phyloP scores from a whole-genome alignment of 2,888 invertebrate genomes.

The Entomobrya proxima region DNA sequence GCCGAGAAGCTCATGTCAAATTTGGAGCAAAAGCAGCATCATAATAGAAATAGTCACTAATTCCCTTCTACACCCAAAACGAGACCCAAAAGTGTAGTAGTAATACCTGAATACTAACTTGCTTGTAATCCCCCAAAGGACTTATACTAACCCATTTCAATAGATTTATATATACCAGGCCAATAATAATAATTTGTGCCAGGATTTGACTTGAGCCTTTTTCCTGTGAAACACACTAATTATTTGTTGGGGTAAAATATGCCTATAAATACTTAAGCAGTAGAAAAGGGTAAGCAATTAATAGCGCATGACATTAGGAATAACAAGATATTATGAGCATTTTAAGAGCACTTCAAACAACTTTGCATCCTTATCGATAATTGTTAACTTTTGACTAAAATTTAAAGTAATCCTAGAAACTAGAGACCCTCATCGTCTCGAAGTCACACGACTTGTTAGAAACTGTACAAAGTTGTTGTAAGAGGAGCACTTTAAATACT shows the following conservation, averaged over 20 bases:
- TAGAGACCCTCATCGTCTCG: too few species aligned
- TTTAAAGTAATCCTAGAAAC: too few species aligned
- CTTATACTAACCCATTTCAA: constrained; percentile 9
- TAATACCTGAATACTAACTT: not conserved
- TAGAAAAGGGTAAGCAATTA: not conserved
- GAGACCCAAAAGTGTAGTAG: not conserved
- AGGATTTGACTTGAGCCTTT: not conserved
- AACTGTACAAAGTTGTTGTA: too few species aligned
- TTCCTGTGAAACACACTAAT: constrained; percentile 5
- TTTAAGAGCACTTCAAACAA: not conserved
- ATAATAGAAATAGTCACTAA: not conserved
- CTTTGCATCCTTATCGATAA: not conserved
- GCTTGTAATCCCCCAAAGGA: not conserved
- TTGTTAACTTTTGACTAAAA: not conserved
- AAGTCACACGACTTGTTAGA: too few species aligned
- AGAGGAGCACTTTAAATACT: too few species aligned
- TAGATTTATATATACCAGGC: not conserved
- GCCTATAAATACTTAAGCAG: too few species aligned
- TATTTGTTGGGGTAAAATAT: not conserved
- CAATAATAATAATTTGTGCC: too few species aligned
- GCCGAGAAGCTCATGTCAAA: not conserved
- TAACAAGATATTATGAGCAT: not conserved
- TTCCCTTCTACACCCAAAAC: not conserved
- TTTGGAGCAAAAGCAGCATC: constrained; percentile 3
- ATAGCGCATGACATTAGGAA: not conserved